Base-by-base conservation (phyloP, 1,140 invertebrate species). In the Zelostemma sp. region DNA sequence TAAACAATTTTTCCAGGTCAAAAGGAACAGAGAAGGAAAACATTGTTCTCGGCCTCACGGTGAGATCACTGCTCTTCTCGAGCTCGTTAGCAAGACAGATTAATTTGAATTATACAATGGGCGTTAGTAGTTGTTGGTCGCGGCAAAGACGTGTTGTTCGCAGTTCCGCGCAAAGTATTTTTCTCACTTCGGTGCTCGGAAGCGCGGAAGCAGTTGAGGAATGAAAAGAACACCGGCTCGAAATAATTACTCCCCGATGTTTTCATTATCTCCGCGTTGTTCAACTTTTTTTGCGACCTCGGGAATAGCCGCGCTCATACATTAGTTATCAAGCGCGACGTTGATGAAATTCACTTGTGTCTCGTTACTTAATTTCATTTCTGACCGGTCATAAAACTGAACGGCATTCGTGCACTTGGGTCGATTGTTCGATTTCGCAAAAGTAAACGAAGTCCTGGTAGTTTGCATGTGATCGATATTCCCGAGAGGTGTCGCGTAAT, bases 401-500 rank as follows among this genome's bases (percentile, higher is more conserved):
- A 64, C 47, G 56, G 56, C 38, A 56, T 64, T 69, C 56, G 60
- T 43, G 50, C 51, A 60, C 56, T 56, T 51, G 15, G 47, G 59
- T 53, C 64, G 54, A 46, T 58, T 58, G 53, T 35, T 25, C 57
- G 48, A 59, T 65, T 56, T 45, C 16, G 56, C 60, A 60, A 60
- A 69, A 69, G 60, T 50, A 56, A 60, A 69, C 64, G 59, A 62
- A 69, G 61, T 61, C 61, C 60, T 61, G 50, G 56, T 65, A 46
- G 48, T 65, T 63, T 70, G 61, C 68, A 65, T 70, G 60, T 50
- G 60, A 69, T 69, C 67, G 67, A 69, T 69, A 69, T 69, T 60
- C 67, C 14, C 25, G 17, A 58, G 40, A 49, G 51, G 47, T 60
- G 60, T 64, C 54, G 47, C 21, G 35, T 46, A 61, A 70, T 60